Evolutionary conservation across 2,113 vertebrate species (phyloP), one percentile per base, ranked within the genome.

Genomic region (Calypte anna): DNA sequence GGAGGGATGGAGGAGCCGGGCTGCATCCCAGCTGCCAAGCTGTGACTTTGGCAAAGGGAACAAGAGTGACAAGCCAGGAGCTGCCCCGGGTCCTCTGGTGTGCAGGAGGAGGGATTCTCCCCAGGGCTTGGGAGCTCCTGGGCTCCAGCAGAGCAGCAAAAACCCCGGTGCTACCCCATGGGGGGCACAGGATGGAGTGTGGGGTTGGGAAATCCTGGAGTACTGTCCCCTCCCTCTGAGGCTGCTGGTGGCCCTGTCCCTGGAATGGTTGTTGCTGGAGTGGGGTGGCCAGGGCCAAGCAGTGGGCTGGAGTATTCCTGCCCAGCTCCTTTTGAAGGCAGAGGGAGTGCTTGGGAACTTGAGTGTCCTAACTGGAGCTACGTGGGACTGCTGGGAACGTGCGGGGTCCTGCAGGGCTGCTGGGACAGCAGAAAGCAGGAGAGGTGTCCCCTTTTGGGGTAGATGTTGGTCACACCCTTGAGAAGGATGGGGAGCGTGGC

Each of bases 341-440:
- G 86, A 62, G 18, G 59, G 82, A 92, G 80, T 94, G 90, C 94
- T 86, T 92, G 91, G 91, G 89, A 97, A 82, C 89, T 95, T 30
- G 80, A 0, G 2, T 0, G 36, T 74, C 91, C 85, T 50, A 53
- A 89, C 81, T 43, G 88, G 86, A 96, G 89, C 86, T 91, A 40
- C 40, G 12, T 40, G 40, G 40, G 94, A 89, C 69, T 81, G 92
- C 88, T 82, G 40, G 40, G 40, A 40, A 40, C 12, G 11, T 40
- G 40, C 12, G 11, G 40, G 40, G 40, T 40, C 40, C 76, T 3
- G 68, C 92, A 17, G 0, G 10, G 72, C 86, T 88, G 88, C 61
- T 22, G n/a, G 83, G 44, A 20, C 8, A 21, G 9, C 40, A 69
- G 59, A 14, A 12, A n/a, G 16, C 1, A 0, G 86, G n/a, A 33